Evolutionary conservation across 2,888 invertebrate species (phyloP), one percentile per base, ranked within the genome.

Genomic region (Zygogramma bicolorata): DNA sequence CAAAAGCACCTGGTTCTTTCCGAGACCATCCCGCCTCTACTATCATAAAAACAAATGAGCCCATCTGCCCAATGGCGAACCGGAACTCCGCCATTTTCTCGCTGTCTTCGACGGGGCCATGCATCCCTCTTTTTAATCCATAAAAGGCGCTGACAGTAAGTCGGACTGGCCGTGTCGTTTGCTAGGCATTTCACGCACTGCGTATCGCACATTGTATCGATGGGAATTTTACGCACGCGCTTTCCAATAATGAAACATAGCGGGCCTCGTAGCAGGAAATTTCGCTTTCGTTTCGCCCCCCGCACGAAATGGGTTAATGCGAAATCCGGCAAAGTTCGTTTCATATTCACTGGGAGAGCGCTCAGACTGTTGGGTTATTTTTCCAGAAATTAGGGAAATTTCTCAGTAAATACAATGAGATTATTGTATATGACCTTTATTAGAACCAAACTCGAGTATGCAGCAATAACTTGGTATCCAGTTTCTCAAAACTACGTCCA

Each of bases 121-220:
- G 81, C 84, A 84, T 85, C 84, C 84, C 84, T 83, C 84, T 85
- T 85, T 85, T 85, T 85, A 85, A 85, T 85, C 84, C 83, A 79
- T 80, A 81, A 81, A 83, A 82, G 82, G 83, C 83, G 62, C 62
- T 62, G 62, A 42, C 53, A 53, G 53, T 53, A 77, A 68, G 74
- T 77, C 77, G 77, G 68, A 75, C 38, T 61, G 34, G 61, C 40
- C 61, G 5, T 18, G 34, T 73, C 25, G 18, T 31, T 59, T 58
- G 38, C 46, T 42, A 57, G 27, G 62, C 62, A 42, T 63, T 77
- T 75, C 82, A 83, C 82, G 82, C 83, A 83, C 76, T 83, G 83
- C 83, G 82, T 83, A 81, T 81, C 82, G 81, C 81, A 81, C 77
- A 79, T 80, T 75, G 76, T 83, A 82, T 83, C 82, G 83, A 83